Evolutionary conservation across 2,797 vertebrate species (phyloP).

Genomic region (Catostomus latipinnis): DNA sequence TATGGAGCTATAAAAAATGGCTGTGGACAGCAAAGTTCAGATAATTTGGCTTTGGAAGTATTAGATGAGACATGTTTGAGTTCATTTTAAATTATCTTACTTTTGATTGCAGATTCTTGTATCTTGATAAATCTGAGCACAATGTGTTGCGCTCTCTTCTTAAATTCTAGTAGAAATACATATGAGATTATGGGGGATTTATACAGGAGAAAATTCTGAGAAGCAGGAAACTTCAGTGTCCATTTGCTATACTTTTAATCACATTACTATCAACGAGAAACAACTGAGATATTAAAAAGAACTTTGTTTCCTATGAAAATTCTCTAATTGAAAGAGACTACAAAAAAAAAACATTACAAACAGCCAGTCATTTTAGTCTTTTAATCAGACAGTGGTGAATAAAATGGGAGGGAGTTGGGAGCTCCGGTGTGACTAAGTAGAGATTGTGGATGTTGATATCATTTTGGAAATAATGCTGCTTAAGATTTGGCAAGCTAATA

Average conservation of each 20-base stretch:
- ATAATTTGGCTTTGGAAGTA: background rate
- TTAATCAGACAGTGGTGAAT: background rate
- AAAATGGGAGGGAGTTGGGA: background rate
- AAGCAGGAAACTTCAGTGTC: background rate
- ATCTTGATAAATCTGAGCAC: background rate
- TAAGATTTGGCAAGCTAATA: conserved; percentile 24
- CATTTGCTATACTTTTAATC: background rate
- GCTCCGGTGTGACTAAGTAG: background rate
- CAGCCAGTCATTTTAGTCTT: background rate
- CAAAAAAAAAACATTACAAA: background rate
- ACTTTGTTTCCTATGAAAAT: conserved; percentile 2
- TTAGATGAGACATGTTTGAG: background rate
- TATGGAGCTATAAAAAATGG: background rate
- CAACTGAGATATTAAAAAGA: background rate
- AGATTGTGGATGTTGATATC: conserved; percentile 27
- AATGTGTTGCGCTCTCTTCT: background rate
- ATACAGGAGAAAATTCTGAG: background rate
- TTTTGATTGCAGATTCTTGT: background rate
- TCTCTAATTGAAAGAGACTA: background rate
- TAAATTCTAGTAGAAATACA: background rate
- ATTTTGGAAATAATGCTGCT: conserved; percentile 13
- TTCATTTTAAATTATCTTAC: background rate
- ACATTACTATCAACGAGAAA: background rate
- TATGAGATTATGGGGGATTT: background rate
- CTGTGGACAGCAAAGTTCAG: too few species aligned